Base-by-base conservation (phyloP, 1,140 invertebrate species). In the Caenorhabditis latens region DNA sequence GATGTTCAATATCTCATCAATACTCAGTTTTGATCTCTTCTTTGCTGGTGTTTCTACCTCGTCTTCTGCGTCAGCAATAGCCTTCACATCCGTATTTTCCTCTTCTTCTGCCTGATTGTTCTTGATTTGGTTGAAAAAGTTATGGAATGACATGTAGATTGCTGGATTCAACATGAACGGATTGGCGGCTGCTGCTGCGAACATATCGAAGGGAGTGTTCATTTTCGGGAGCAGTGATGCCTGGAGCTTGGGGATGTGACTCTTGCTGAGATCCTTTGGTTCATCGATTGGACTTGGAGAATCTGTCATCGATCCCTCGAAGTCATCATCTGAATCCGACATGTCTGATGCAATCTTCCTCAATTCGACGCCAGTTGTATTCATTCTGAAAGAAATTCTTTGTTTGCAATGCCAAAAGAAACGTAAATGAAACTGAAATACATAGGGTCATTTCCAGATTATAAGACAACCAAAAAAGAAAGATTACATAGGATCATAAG, bases 91-190 rank as follows among this genome's bases (percentile, higher is more conserved):
- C 43, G 53, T 46, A 67, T 71, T 65, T 40, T 67, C 43, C 42
- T 58, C 82, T 43, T 57, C 57, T 42, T 53, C 61, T 57, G 58
- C 82, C 42, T 82, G 48, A 43, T 11, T 4, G 40, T 21, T 61
- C 6, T 16, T 83, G 65, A 79, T 57, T 71, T 86, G 24, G 53
- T 67, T 32, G 84, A 79, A 40, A 89, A 86, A n/a, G 55, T 16
- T 21, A 46, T 57, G n/a, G 57, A 84, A 55, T 55, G 53, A 24
- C 65, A 71, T 71, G 65, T 57, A 32, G 65, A 86, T 6, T 42
- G 87, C 87, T 82, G 84, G 84, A 84, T 84, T 88, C 43, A 89
- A 75, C 71, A 89, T 84, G 19, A 85, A 85, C 14, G 87, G 86
- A 55, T 89, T 89, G 11, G 40, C 19, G 3, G 65, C 50, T 50